Base-by-base conservation (phyloP, 2,113 vertebrate species). In the Elgaria multicarinata region DNA sequence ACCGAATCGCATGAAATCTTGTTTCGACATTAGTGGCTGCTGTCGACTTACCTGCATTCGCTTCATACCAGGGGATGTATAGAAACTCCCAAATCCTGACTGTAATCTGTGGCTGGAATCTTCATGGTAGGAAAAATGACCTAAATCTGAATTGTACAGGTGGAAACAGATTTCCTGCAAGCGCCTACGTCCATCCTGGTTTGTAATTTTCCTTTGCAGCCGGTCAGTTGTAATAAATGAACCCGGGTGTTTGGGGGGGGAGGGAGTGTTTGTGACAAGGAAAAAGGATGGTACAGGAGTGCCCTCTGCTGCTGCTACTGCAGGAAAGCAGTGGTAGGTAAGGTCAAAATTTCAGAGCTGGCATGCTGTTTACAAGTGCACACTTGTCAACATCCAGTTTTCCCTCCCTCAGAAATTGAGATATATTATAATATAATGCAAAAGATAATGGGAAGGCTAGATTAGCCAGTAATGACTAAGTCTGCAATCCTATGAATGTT, bases 241-340 rank as follows among this genome's bases (percentile, higher is more conserved):
- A 20, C 58, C 18, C 20, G 2, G 12, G 12, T 46, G 2, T 24
- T 3, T 77, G 13, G 5, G 14, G n/a, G n/a, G n/a, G n/a, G n/a
- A n/a, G n/a, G n/a, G n/a, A 3, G 3, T n/a, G 50, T 31, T 71
- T n/a, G 46, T 36, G 53, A n/a, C 53, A 24, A 44, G 20, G 16
- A 77, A 78, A 31, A 72, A 75, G 16, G 1, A 28, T 18, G 46
- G 28, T 69, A 14, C 31, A 36, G 6, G 10, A 64, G 36, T 53
- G 90, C 92, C 92, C 90, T 87, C 94, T 94, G 46, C 85, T 85
- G 87, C 58, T 66, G 2, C 12, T 62, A 36, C 42, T 39, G 42
- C 22, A 77, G 58, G 26, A 66, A 36, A n/a, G 42, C 42, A 8
- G 42, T 28, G 39, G 42, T 1, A 62, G 58, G 22, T 62, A 2